Evolutionary conservation across 1,140 invertebrate genomes (phyloP).

Genomic region (Oncopodura yosiiana): DNA sequence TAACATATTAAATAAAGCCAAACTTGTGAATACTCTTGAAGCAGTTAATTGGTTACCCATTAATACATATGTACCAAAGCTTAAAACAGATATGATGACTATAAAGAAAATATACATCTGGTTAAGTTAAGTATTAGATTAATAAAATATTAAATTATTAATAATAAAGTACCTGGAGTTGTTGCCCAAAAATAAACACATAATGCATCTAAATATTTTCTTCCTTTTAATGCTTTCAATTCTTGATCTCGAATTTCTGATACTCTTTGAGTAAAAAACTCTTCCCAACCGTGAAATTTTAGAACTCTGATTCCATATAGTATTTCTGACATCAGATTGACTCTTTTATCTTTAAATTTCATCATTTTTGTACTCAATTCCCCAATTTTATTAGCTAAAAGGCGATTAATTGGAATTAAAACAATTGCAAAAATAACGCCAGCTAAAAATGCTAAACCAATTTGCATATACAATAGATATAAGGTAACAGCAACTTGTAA

Average conservation of each 20-base stretch:
- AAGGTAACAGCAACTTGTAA: conserved; percentile 68
- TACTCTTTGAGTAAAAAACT: conserved; percentile 65
- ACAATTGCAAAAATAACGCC: conserved; percentile 77
- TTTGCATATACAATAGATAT: conserved; percentile 72
- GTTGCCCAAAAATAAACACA: conserved; percentile 99
- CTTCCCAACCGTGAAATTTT: conserved; percentile 90
- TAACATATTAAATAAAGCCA: conserved; percentile 91
- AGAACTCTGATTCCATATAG: conserved; percentile 76
- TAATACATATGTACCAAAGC: conserved; percentile 78
- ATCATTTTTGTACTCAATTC: conserved; percentile 77
- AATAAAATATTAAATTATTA: no score
- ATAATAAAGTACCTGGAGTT: no score
- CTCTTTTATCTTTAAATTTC: conserved; percentile 79
- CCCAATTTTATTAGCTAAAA: conserved; percentile 82
- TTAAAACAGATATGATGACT: conserved; percentile 85
- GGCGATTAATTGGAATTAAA: conserved; percentile 88
- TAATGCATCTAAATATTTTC: conserved; percentile 96
- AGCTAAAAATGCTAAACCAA: conserved; percentile 81
- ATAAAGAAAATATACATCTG: no score
- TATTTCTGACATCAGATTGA: conserved; percentile 80
- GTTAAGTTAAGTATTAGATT: no score
- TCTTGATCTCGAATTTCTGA: conserved; percentile 57
- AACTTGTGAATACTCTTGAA: conserved; percentile 84
- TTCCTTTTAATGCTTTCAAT: conserved; percentile 62
- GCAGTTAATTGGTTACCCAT: conserved; percentile 71